Conservation (phyloP, 2,797 vertebrate genomes). For the Loriculus beryllinus region DNA sequence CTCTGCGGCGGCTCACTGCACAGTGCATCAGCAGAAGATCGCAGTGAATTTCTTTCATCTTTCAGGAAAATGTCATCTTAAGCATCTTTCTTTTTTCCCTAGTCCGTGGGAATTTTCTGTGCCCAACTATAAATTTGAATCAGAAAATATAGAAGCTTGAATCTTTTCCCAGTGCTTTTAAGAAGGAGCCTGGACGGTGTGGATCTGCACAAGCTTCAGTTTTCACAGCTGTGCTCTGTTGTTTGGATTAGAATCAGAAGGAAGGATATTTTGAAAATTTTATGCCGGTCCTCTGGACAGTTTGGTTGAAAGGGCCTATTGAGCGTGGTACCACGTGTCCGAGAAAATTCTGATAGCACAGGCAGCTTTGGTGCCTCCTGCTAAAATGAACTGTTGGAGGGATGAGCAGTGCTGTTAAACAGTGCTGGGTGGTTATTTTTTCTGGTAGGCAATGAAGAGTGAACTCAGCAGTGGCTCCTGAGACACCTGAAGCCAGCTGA, state of each 20-base stretch:
- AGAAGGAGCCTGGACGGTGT: background rate
- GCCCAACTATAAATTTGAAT: background rate
- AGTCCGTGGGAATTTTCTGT: background rate
- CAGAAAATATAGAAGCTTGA: background rate
- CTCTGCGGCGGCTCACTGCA: accelerated
- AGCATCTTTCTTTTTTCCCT: background rate
- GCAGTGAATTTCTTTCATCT: background rate
- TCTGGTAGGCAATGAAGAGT: background rate
- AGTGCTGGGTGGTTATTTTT: background rate
- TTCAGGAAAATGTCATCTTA: background rate
- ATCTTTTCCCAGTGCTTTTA: background rate
- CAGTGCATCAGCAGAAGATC: background rate
- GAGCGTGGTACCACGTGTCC: background rate
- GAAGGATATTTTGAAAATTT: constrained; percentile 45
- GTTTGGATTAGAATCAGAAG: constrained; percentile 54
- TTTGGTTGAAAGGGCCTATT: constrained; percentile 28
- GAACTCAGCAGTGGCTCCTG: background rate
- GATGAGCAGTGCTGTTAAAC: background rate
- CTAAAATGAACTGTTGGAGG: background rate
- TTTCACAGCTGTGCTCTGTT: constrained; percentile 66
- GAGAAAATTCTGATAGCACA: background rate
- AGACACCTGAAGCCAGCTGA: background rate
- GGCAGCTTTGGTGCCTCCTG: background rate
- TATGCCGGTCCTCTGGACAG: background rate
- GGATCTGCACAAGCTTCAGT: background rate